Evolutionary conservation across 2,888 invertebrate genomes (phyloP).

Genomic region (Scrobipalpa atriplicella): DNA sequence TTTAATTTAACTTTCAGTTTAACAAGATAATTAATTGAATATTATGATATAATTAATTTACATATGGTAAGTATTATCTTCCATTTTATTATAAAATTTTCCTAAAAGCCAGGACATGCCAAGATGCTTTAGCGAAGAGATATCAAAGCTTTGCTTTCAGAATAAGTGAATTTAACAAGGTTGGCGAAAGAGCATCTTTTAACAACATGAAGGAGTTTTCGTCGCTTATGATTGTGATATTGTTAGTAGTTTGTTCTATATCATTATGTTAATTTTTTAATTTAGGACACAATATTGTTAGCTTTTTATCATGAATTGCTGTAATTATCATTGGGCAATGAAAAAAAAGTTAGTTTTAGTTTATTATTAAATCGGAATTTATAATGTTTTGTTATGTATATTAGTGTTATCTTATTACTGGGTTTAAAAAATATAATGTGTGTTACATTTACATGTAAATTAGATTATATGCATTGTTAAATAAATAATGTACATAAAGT

Average conservation of each 20-base stretch:
- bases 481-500: too few species aligned
- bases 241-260: neutral
- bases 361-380: neutral
- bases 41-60: neutral
- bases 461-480: too few species aligned
- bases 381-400: too few species aligned
- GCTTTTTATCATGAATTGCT: neutral
- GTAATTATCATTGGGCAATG: neutral
- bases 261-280: neutral
- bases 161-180: constrained; percentile 12
- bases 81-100: constrained; percentile 40
- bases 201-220: constrained; percentile 24
- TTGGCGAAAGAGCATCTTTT: neutral
- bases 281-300: neutral
- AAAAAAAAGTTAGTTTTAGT: neutral
- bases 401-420: too few species aligned
- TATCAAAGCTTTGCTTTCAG: constrained; percentile 35
- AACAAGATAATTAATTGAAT: constrained; percentile 28
- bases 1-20: constrained; percentile 29
- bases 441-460: too few species aligned
- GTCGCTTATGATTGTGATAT: constrained; percentile 3
- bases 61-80: constrained; percentile 35
- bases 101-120: constrained; percentile 52
- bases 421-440: too few species aligned
- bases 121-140: constrained; percentile 42